Evolutionary conservation across 1,140 invertebrate genomes (phyloP), one percentile per base, ranked within the genome.

Genomic region (Aphelinus atriplicis): DNA sequence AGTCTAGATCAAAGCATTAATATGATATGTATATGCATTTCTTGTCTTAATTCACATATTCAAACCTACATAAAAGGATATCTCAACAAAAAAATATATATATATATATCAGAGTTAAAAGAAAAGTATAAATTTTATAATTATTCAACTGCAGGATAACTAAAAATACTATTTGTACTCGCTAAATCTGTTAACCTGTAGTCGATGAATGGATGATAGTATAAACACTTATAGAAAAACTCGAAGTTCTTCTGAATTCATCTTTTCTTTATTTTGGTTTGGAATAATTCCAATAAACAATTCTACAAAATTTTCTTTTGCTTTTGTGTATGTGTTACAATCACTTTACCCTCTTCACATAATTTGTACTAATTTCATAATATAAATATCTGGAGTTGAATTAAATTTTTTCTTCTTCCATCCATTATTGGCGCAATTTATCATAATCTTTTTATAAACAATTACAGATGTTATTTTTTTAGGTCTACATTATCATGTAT

Each of bases 251-350:
- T 55, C 70, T 75, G 51, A 70, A 71, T 75, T 2, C 50, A 71
- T 65, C 26, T 75, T 65, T 71, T 75, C 60, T 75, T 75, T 75
- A 75, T 75, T 75, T 1, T 63, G 45, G 71, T 75, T 43, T 75
- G 58, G 45, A 63, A 66, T 58, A 69, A 65, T 71, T 71, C 57
- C 46, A 70, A 65, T 70, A 70, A 75, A 58, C 73, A 65, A 50
- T 75, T 70, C 68, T 75, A 71, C 68, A 71, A 75, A 75, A 71
- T 53, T 26, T 51, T 56, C 57, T 61, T 51, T 43, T 63, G 3
- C 51, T 70, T 72, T 26, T 42, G 7, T 58, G 55, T 43, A 67
- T 56, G 45, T 69, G 55, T 65, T 75, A 69, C 66, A 70, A 58
- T 64, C 9, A 65, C 60, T 64, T 70, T 55, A 5, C 43, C 42